phyloP scores from a whole-genome alignment of 2,888 invertebrate genomes.

The Saturnia pavonia region DNA sequence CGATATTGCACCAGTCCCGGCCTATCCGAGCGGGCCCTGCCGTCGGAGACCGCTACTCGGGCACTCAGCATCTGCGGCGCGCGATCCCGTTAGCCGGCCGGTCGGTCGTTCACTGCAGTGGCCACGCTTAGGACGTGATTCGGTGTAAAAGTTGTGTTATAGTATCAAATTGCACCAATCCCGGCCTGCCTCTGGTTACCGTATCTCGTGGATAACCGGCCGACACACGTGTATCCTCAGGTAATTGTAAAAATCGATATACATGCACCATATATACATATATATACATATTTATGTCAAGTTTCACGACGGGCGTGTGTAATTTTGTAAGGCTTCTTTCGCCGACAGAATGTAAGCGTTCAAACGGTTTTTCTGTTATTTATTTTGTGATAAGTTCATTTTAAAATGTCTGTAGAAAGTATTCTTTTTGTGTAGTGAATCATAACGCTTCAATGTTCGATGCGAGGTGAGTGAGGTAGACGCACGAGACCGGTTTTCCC shows the following conservation, averaged over 20 bases:
- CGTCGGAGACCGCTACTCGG: constrained; percentile 73
- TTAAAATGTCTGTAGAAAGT: constrained; percentile 21
- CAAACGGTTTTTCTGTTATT: constrained; percentile 12
- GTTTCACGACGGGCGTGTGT: not conserved
- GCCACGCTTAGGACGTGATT: constrained; percentile 81
- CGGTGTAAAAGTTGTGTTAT: constrained; percentile 78
- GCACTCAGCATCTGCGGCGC: constrained; percentile 76
- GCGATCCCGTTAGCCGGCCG: constrained; percentile 75
- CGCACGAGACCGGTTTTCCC: constrained; percentile 69
- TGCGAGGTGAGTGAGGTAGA: constrained; percentile 67
- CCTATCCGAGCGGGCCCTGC: constrained; percentile 79
- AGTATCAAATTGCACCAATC: constrained; percentile 81
- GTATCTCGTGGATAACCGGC: constrained; percentile 42
- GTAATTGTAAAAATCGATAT: constrained; percentile 1
- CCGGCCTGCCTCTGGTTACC: constrained; percentile 80
- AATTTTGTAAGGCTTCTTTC: not conserved
- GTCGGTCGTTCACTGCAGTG: constrained; percentile 77
- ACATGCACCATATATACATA: constrained; percentile 27
- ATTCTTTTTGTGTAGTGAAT: constrained; percentile 24
- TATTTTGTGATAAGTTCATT: constrained; percentile 18
- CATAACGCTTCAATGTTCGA: constrained; percentile 37
- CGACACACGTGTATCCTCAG: constrained; percentile 36
- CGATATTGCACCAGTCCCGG: constrained; percentile 83
- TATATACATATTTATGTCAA: constrained; percentile 1
- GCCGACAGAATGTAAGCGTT: not conserved